Evolutionary conservation across 2,888 invertebrate species (phyloP), one percentile per base, ranked within the genome.

Genomic region (Lydus trimaculatus): DNA sequence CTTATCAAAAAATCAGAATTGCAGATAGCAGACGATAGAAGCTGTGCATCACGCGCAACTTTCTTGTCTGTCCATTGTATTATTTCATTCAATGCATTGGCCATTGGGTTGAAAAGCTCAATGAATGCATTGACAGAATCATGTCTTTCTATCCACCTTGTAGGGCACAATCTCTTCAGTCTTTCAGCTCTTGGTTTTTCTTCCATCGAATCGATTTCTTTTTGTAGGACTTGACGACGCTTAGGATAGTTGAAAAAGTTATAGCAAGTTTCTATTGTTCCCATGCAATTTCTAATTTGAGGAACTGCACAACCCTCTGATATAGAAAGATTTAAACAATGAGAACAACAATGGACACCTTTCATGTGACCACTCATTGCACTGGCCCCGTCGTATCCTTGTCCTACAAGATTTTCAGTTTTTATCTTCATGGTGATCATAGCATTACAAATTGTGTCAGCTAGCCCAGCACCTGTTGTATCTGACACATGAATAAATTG

Each of bases 281-380:
- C 15, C 36, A n/a, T 39, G 15, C 36, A 39, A 39, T 39, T 39
- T 39, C 36, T 39, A 39, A 39, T 13, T 39, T 39, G 13, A 13
- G 13, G 4, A 15, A 39, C 36, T 39, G 13, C 2, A 13, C 15
- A 39, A 39, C 1, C 36, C 13, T 39, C 36, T 39, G 15, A 39
- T 39, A 39, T 15, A 39, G 36, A 13, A 13, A n/a, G 13, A 39
- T 39, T n/a, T 2, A 39, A 13, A 13, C 15, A 39, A 13, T 39
- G 36, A 8, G 33, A 33, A 39, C 13, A 13, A 39, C 17, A n/a
- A 0, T 25, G 28, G 15, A 25, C 58, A 58, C 28, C 58, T n/a
- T 58, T 13, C 0, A 58, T 5, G 1, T 75, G 0, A 39, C 36
- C 36, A 13, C 13, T 13, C 36, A 39, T 73, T 85, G 33, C 33